Conservation (phyloP, 2,797 vertebrate species). For the Phoxinus dragarum region DNA sequence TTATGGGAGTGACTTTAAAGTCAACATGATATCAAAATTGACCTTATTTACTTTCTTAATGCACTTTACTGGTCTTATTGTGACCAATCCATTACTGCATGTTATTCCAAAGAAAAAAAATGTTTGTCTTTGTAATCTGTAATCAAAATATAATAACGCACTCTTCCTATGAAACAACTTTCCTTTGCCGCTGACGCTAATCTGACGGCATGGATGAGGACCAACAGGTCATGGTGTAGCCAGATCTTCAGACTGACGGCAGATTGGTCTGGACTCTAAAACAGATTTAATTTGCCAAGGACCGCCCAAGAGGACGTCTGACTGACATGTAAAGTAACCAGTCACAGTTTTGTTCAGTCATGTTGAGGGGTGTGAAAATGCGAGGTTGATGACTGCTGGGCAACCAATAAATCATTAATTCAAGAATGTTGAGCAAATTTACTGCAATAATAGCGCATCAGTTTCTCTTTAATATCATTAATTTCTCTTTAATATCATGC, state of each 20-base stretch:
- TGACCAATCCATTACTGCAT: not conserved
- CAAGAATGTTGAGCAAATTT: not conserved
- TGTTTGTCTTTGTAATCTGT: conserved; percentile 15
- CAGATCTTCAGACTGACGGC: not conserved
- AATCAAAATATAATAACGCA: not conserved
- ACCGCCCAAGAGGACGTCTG: not conserved
- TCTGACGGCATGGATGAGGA: not conserved
- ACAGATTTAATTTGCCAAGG: not conserved
- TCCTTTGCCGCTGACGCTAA: not conserved
- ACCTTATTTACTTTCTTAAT: conserved; percentile 2
- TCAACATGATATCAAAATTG: conserved; percentile 2
- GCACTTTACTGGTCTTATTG: not conserved
- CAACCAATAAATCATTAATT: too few species aligned
- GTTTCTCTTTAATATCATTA: too few species aligned
- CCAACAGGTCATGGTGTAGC: not conserved
- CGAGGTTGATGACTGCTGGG: too few species aligned
- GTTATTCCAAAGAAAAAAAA: conserved; percentile 22
- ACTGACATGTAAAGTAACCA: not conserved
- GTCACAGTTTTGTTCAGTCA: not conserved
- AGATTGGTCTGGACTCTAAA: not conserved
- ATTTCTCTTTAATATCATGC: not conserved
- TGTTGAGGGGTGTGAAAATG: too few species aligned
- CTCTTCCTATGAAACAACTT: conserved; percentile 15
- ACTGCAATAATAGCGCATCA: not conserved
- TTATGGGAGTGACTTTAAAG: conserved; percentile 2